Conservation (phyloP, 2,888 invertebrate genomes). For the Sinotaia quadrata region DNA sequence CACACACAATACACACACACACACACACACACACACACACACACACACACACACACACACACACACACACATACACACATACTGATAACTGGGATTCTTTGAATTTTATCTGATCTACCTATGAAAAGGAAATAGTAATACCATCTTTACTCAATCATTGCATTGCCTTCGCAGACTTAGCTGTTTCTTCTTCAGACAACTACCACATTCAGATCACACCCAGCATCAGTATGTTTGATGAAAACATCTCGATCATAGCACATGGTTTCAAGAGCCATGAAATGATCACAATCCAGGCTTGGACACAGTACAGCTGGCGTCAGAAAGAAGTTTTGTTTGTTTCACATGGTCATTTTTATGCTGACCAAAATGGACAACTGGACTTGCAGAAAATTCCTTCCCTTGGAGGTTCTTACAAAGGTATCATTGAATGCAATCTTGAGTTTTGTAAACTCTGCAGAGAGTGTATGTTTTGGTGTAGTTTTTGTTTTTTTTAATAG, state of each 20-base stretch:
- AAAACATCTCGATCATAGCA: not conserved
- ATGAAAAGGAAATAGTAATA: too few species aligned
- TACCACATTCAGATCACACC: too few species aligned
- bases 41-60: constrained; percentile 11
- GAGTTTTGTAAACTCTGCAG: not conserved
- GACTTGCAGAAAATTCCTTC: constrained; percentile 15
- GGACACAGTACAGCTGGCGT: not conserved
- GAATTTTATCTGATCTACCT: not conserved
- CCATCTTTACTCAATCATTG: too few species aligned
- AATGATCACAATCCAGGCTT: not conserved
- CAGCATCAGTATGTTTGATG: not conserved
- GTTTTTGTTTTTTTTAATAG: not conserved
- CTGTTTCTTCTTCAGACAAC: too few species aligned
- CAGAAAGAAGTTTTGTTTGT: not conserved
- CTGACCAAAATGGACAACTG: constrained; percentile 19
- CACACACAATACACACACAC: too few species aligned
- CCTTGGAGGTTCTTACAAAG: constrained; percentile 27
- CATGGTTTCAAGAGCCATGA: not conserved
- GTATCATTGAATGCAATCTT: constrained; percentile 5
- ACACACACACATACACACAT: not conserved
- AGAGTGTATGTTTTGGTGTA: not conserved
- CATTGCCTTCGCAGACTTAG: too few species aligned
- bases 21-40: constrained; percentile 8
- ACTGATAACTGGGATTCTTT: too few species aligned
- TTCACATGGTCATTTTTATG: constrained; percentile 27